These are phyloP conservation scores for Palythoa grandiflora DNA, from an alignment of 92 coral and sea anemone genomes.

Conservation along the genomic window DNA sequence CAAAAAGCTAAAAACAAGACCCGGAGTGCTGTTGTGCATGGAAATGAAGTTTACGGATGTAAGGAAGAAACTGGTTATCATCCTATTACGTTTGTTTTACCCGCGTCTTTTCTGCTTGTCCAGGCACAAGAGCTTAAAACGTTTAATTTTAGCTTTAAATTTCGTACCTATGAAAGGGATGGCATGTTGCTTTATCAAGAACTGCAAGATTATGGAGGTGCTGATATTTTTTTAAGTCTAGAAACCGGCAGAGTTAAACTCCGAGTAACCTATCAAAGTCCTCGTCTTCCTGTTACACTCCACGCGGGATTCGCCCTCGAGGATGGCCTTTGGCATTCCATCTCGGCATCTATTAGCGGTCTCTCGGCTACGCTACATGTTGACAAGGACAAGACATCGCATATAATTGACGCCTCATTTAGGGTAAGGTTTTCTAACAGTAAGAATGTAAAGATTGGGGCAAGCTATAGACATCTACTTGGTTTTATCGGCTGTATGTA, in stretches of 20 bases:
- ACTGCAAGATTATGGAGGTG: slow-evolving; percentile 51
- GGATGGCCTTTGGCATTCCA: slow-evolving; percentile 89
- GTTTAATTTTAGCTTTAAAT: slow-evolving; percentile 72
- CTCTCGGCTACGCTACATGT: slow-evolving; percentile 60
- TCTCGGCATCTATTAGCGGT: slow-evolving; percentile 67
- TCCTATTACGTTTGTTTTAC: slow-evolving; percentile 75
- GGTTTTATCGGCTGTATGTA: slow-evolving; percentile 91
- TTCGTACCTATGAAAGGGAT: slow-evolving; percentile 81
- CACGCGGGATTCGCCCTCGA: slow-evolving; percentile 59
- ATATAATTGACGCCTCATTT: slow-evolving; percentile 23
- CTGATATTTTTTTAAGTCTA: slow-evolving; percentile 63
- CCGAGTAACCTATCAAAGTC: slow-evolving; percentile 54
- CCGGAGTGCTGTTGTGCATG: slow-evolving; percentile 44
- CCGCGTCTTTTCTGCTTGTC: slow-evolving; percentile 74
- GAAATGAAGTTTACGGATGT: slow-evolving; percentile 50
- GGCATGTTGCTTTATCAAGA: slow-evolving; percentile 80
- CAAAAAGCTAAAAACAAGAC: slow-evolving; percentile 51
- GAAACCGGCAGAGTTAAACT: slow-evolving; percentile 66
- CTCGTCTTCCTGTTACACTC: slow-evolving; percentile 49
- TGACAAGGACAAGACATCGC: slow-evolving; percentile 55
- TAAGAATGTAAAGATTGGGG: slow-evolving; percentile 67
- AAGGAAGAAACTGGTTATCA: slow-evolving; percentile 38
- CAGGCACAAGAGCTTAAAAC: slow-evolving; percentile 41
- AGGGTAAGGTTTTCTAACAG: slow-evolving; percentile 51
- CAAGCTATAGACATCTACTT: slow-evolving; percentile 14